Evolutionary conservation across 23 tunicate genomes (phyloP).

Genomic region (Ascidia mentula): DNA sequence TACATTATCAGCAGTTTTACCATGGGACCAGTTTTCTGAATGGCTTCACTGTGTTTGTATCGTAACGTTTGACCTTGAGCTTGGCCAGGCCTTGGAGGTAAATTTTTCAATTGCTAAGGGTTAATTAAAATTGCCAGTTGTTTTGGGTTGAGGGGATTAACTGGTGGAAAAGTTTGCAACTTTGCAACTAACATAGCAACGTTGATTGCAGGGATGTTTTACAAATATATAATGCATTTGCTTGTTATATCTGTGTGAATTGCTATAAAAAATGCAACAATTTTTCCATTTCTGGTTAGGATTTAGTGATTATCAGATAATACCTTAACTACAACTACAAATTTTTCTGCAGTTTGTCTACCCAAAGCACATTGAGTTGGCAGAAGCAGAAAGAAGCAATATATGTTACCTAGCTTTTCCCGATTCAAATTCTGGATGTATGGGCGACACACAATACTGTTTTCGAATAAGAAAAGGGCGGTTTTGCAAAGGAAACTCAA

Average conservation of each 20-base stretch:
- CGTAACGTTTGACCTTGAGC: constrained; percentile 95
- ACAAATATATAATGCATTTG: background rate
- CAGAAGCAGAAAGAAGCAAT: constrained; percentile 70
- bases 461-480: constrained; percentile 64
- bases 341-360: constrained; percentile 53
- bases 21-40: constrained; percentile 86
- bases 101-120: too few relatives aligned
- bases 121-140: too few relatives aligned
- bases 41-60: constrained; percentile 96
- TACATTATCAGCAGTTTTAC: too few relatives aligned
- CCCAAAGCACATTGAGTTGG: constrained; percentile 69
- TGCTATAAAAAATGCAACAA: too few relatives aligned
- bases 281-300: too few relatives aligned
- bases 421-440: constrained; percentile 96
- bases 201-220: background rate
- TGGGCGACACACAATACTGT: constrained; percentile 95
- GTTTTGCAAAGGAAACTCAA: constrained; percentile 2
- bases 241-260: background rate
- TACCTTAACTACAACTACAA: background rate
- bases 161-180: background rate
- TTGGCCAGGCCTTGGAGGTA: constrained; percentile 96
- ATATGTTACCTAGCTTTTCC: constrained; percentile 96
- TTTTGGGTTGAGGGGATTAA: too few relatives aligned
- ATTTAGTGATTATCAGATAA: too few relatives aligned
- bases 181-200: background rate